Evolutionary conservation across 2,888 invertebrate genomes (phyloP).

Genomic region (Nomada hirtipes): DNA sequence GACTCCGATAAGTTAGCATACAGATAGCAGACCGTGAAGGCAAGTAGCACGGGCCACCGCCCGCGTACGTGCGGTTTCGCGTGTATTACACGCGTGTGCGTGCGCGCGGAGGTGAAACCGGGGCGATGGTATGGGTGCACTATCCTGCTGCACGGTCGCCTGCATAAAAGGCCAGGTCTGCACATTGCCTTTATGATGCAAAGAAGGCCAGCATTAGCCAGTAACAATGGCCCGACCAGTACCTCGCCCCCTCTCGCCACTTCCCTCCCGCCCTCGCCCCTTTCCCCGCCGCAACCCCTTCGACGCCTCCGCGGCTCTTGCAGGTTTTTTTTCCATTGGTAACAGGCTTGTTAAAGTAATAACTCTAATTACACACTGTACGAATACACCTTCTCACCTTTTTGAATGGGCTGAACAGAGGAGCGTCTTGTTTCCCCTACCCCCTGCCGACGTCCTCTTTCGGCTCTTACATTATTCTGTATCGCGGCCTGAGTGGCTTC

Average conservation of each 20-base stretch:
- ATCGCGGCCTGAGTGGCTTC: conserved; percentile 39
- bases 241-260: conserved; percentile 34
- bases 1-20: conserved; percentile 67
- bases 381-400: conserved; percentile 78
- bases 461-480: conserved; percentile 44
- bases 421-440: conserved; percentile 46
- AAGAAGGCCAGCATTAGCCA: conserved; percentile 77
- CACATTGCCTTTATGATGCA: conserved; percentile 77
- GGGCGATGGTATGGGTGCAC: conserved; percentile 47
- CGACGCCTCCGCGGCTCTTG: conserved; percentile 51
- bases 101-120: not conserved
- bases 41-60: conserved; percentile 52
- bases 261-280: not conserved
- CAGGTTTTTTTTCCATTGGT: conserved; percentile 64
- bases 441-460: not conserved
- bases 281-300: conserved; percentile 15
- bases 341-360: conserved; percentile 80
- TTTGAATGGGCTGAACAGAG: conserved; percentile 65
- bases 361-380: conserved; percentile 78
- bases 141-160: conserved; percentile 64
- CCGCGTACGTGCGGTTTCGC: conserved; percentile 51
- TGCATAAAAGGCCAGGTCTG: conserved; percentile 68
- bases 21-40: conserved; percentile 57
- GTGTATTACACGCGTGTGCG: conserved; percentile 24
- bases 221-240: conserved; percentile 74